A percentile compares a stretch with the other conserved stretches of the same genome.
Conservation (phyloP, 2,888 invertebrate genomes). For the Dascillus cervinus region DNA sequence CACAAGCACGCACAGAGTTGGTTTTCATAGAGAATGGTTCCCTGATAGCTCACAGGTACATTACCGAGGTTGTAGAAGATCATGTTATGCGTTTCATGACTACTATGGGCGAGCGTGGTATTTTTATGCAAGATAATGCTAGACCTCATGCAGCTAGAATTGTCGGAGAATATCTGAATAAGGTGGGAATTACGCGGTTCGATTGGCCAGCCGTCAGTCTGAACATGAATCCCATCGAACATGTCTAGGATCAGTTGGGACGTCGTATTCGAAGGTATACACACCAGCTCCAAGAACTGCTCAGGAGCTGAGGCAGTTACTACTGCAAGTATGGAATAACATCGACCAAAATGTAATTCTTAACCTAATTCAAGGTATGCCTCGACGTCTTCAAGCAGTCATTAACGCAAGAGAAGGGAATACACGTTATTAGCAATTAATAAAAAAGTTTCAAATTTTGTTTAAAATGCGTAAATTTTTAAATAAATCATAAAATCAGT, state of each 20-base stretch:
- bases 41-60: conserved; percentile 17
- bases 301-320: conserved; percentile 17
- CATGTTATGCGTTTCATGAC: conserved; percentile 19
- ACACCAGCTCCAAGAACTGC: conserved; percentile 16
- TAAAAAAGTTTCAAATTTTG: too few species aligned
- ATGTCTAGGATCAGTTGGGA: conserved; percentile 19
- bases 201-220: conserved; percentile 20
- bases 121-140: conserved; percentile 14
- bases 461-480: too few species aligned
- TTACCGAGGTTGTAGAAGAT: conserved; percentile 20
- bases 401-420: too few species aligned
- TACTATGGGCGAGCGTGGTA: conserved; percentile 15
- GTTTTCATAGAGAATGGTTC: conserved; percentile 12
- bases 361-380: too few species aligned
- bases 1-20: conserved; percentile 4
- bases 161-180: conserved; percentile 18
- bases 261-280: conserved; percentile 17
- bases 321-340: conserved; percentile 18
- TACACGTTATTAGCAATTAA: too few species aligned
- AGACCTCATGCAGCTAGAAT: conserved; percentile 15
- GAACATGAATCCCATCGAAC: too few species aligned
- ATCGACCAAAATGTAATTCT: conserved; percentile 19
- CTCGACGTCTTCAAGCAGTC: too few species aligned
- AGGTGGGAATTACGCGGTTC: conserved; percentile 18
- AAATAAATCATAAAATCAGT: too few species aligned